These are phyloP conservation scores for Camptogramma bilineatum DNA, from an alignment of 2,888 invertebrate species.

Conservation along the genomic window DNA sequence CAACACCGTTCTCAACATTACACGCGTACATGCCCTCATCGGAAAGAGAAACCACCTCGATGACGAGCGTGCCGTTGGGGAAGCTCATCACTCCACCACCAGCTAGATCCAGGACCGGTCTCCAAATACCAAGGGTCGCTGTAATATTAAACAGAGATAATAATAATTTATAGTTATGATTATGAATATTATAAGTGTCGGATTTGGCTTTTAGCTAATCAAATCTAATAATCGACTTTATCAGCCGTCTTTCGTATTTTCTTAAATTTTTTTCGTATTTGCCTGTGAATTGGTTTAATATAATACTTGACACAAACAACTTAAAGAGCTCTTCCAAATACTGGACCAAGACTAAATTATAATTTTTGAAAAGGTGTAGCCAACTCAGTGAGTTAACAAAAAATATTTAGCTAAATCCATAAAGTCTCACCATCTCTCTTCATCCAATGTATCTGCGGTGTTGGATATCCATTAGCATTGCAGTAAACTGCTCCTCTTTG, in stretches of 20 bases:
- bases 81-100: constrained; percentile 80
- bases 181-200: background rate
- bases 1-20: constrained; percentile 80
- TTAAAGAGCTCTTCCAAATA: too few species aligned
- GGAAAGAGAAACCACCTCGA: constrained; percentile 76
- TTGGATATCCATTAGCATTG: constrained; percentile 92
- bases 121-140: constrained; percentile 81
- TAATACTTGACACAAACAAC: too few species aligned
- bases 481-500: constrained; percentile 90
- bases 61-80: constrained; percentile 77
- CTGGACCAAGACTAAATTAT: too few species aligned
- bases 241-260: too few species aligned
- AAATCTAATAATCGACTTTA: too few species aligned
- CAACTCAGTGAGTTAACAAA: too few species aligned
- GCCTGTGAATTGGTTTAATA: too few species aligned
- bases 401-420: too few species aligned
- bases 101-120: constrained; percentile 77
- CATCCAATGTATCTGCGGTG: constrained; percentile 91
- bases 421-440: constrained; percentile 87
- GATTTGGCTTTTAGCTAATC: too few species aligned
- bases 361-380: too few species aligned
- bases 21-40: constrained; percentile 82
- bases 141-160: constrained; percentile 35
- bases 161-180: background rate
- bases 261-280: too few species aligned